Percentiles rank a stretch among this genome's conserved stretches.
These are phyloP conservation scores for Ephestia elutella DNA, from an alignment of 1,140 invertebrate species.

Conservation along the genomic window DNA sequence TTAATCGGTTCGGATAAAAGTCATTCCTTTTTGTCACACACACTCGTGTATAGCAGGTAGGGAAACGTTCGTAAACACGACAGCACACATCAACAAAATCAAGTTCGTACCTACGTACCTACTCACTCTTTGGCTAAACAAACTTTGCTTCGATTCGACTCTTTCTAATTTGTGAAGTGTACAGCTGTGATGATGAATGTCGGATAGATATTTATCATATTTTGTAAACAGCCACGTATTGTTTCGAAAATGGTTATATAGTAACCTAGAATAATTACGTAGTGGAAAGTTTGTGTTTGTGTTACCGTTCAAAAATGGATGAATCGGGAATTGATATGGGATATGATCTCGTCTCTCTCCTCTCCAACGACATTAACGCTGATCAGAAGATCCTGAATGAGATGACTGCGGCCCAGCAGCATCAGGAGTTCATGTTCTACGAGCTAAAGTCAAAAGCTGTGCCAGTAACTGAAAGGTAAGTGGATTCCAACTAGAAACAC, in stretches of 20 bases:
- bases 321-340: conserved; percentile 84
- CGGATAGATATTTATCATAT: conserved; percentile 44
- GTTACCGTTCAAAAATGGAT: conserved; percentile 69
- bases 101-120: conserved; percentile 20
- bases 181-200: conserved; percentile 66
- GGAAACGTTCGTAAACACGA: neutral
- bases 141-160: no score
- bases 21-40: conserved; percentile 48
- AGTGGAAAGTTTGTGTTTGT: conserved; percentile 64
- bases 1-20: conserved; percentile 40
- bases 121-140: neutral
- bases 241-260: conserved; percentile 48
- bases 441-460: conserved; percentile 79
- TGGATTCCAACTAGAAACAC: conserved; percentile 25
- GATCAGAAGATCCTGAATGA: conserved; percentile 74
- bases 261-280: conserved; percentile 26
- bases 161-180: conserved; percentile 5
- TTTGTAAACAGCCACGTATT: conserved; percentile 47
- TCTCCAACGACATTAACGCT: conserved; percentile 74
- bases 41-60: conserved; percentile 23
- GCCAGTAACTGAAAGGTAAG: conserved; percentile 79
- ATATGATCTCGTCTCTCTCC: conserved; percentile 79
- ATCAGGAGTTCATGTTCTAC: conserved; percentile 81
- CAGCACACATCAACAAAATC: conserved; percentile 49
- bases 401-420: conserved; percentile 69